These are phyloP conservation scores for Talpa occidentalis DNA, from an alignment of 2,113 vertebrate genomes.

Conservation along the genomic window DNA sequence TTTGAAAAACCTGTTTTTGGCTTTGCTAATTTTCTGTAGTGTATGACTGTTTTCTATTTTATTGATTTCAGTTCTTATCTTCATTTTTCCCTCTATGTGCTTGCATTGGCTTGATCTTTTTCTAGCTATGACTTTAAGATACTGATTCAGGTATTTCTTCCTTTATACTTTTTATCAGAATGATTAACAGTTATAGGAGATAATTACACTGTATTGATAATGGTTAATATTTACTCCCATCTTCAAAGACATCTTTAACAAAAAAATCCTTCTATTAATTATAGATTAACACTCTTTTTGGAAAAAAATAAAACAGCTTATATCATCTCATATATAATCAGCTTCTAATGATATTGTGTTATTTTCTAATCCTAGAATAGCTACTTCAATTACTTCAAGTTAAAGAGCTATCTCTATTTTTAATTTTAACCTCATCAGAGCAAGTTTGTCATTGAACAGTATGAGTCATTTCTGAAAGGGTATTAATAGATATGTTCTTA, in stretches of 20 bases:
- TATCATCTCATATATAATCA: background rate
- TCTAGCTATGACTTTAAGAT: background rate
- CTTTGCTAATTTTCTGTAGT: background rate
- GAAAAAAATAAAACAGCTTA: background rate
- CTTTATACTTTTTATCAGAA: background rate
- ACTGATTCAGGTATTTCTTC: background rate
- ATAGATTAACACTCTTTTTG: background rate
- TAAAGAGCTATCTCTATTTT: slow-evolving; percentile 17
- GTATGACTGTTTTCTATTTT: background rate
- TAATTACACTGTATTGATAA: background rate
- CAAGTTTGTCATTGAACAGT: slow-evolving; percentile 18
- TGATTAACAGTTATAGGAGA: background rate
- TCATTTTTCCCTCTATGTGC: background rate
- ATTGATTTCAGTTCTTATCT: background rate
- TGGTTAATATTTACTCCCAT: background rate
- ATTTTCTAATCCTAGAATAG: slow-evolving; percentile 19
- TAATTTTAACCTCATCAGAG: slow-evolving; percentile 42
- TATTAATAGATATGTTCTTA: background rate
- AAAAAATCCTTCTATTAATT: background rate
- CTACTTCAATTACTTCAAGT: slow-evolving; percentile 3
- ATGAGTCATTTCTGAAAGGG: background rate
- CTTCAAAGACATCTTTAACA: background rate
- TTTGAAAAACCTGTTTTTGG: background rate
- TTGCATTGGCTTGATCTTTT: background rate
- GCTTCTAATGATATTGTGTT: background rate